Evolutionary conservation across 2,888 invertebrate species (phyloP).

Genomic region (Halictus ligatus): DNA sequence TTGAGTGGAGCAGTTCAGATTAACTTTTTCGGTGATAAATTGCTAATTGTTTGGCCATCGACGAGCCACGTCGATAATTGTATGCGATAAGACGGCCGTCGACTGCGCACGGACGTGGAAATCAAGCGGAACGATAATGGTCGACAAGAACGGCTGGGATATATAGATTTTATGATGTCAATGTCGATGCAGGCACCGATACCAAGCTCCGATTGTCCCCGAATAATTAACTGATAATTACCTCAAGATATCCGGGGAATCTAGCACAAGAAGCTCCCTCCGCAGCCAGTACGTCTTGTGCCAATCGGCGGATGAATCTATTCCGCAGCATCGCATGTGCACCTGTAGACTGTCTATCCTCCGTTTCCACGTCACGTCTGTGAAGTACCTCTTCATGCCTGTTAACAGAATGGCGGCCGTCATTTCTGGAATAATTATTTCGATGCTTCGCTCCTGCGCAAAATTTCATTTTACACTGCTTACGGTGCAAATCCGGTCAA

Average conservation of each 20-base stretch:
- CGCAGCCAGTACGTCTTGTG: constrained; percentile 87
- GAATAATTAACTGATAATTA: constrained; percentile 66
- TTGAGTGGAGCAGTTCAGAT: not conserved
- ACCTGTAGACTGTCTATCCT: constrained; percentile 87
- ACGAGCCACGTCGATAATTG: not conserved
- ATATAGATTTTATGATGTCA: constrained; percentile 32
- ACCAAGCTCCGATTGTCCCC: constrained; percentile 26
- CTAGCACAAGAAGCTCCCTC: constrained; percentile 82
- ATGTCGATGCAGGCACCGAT: constrained; percentile 25
- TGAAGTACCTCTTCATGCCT: constrained; percentile 86
- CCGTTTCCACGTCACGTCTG: constrained; percentile 86
- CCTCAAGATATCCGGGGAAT: constrained; percentile 65
- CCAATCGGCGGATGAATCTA: constrained; percentile 85
- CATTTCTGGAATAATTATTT: not conserved
- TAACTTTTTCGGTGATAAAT: not conserved
- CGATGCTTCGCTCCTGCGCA: not conserved
- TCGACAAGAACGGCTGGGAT: constrained; percentile 21
- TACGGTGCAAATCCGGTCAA: not conserved
- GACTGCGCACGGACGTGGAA: constrained; percentile 12
- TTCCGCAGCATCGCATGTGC: constrained; percentile 86
- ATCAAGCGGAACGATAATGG: constrained; percentile 30
- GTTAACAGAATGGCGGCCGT: constrained; percentile 6
- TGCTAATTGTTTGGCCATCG: not conserved
- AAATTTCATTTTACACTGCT: not conserved
- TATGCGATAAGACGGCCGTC: not conserved